Base-by-base conservation (phyloP, 2,113 vertebrate genomes). In the Cyanocitta stelleri region DNA sequence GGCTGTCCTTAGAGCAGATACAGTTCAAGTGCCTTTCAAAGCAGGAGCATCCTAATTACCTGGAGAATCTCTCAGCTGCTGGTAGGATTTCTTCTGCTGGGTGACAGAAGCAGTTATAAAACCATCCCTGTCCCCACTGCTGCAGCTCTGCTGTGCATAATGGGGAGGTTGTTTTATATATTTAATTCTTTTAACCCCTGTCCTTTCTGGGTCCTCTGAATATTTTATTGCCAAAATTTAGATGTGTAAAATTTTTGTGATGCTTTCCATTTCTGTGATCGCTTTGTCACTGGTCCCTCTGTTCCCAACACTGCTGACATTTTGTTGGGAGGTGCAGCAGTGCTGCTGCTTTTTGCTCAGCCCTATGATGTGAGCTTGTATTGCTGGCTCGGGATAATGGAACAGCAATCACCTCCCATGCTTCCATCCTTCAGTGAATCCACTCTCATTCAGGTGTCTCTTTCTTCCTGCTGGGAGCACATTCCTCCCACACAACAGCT, bases 301-400 rank as follows among this genome's bases (percentile, higher is more conserved):
- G 67, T 30, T 72, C 30, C 11, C 26, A 30, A 4, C 6, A 3
- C 5, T 39, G 43, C 11, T 7, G 26, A 16, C 16, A 0, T 24
- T 64, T 21, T 64, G 18, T 39, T 9, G 33, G 58, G 26, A 55
- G 46, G 17, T 22, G 30, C 33, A 68, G 48, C 29, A 23, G 17
- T 21, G 17, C 12, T 77, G 6, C 54, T 48, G 6, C 54, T 48
- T 62, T 78, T 41, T 66, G n/a, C 69, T 49, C 23, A 21, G 39
- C 52, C 14, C 1, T n/a, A 2, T 8, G 39, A 16, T 26, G 41
- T 12, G 29, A 76, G 35, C 18, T 37, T 3, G 0, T 32, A 1
- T 22, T 4, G 1, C 13, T 63, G 72, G 6, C 56, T 64, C 1
- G 1, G 44, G 54, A 4, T 35, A 56, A 39, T 35, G 22, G 44